These are phyloP conservation scores for Bradypus variegatus DNA, from an alignment of 2,797 vertebrate species.

Conservation along the genomic window DNA sequence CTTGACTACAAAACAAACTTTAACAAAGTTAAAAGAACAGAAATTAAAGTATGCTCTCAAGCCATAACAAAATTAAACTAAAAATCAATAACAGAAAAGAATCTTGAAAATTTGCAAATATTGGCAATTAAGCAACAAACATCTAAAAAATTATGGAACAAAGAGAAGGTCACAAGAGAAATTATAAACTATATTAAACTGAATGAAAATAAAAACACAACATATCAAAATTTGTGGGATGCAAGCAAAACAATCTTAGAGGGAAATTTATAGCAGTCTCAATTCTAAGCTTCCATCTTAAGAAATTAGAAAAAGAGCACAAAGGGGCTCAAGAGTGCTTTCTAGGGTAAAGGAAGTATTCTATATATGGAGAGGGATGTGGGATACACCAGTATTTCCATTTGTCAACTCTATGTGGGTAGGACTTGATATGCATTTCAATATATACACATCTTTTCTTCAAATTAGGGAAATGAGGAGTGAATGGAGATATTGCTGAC, in stretches of 20 bases:
- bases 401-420: background rate
- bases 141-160: background rate
- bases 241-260: background rate
- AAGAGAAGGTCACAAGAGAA: background rate
- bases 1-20: background rate
- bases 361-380: background rate
- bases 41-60: background rate
- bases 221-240: background rate
- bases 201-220: conserved; percentile 2
- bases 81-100: background rate
- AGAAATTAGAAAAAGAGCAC: conserved; percentile 7
- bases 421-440: background rate
- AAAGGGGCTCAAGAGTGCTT: background rate
- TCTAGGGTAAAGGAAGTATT: background rate
- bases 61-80: background rate
- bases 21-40: background rate
- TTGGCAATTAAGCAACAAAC: background rate
- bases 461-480: background rate
- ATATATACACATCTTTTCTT: background rate
- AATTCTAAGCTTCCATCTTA: background rate
- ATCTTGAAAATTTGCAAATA: conserved; percentile 2
- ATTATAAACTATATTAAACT: background rate
- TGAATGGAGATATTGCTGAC: background rate
- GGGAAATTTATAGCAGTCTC: background rate
- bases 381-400: background rate